Evolutionary conservation across 2,113 vertebrate genomes (phyloP).

Genomic region (Oryctolagus cuniculus): mOryCun1.1 NC_091440.1:9828001-9828500

Average conservation of each 20-base stretch:
- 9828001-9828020: slow-evolving; percentile 51
- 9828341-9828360: background rate
- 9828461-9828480: background rate
- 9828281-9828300: background rate
- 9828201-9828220: background rate
- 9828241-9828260: background rate
- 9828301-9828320: background rate
- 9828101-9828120: background rate
- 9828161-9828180: background rate
- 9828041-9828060: background rate
- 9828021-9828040: background rate
- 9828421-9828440: background rate
- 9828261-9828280: background rate
- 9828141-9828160: background rate
- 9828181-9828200: background rate
- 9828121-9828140: background rate
- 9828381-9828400: background rate
- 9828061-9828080: background rate
- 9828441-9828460: background rate
- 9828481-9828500: background rate
- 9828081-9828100: background rate
- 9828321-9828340: background rate
- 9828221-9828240: accelerated
- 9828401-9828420: slow-evolving; percentile 36
- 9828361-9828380: background rate